Percentiles rank a stretch among this genome's conserved stretches.
phyloP scores from a whole-genome alignment of 1,140 invertebrate genomes.

The Drosophila virilis region DNA sequence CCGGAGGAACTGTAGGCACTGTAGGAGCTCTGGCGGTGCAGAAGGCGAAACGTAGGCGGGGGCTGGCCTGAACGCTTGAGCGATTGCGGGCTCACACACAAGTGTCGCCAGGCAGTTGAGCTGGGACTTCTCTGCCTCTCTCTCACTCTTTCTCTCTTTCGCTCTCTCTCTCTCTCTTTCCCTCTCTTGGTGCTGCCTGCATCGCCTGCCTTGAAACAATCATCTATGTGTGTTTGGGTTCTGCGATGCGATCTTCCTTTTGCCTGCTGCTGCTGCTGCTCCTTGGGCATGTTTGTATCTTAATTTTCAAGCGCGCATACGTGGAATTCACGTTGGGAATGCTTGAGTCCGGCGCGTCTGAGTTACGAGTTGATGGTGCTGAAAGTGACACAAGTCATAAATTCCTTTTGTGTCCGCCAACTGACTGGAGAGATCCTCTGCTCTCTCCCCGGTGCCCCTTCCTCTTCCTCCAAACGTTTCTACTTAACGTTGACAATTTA shows the following conservation, averaged over 20 bases:
- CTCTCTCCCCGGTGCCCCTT: neutral
- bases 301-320: conserved; percentile 80
- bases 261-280: conserved; percentile 52
- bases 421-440: neutral
- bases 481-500: conserved; percentile 61
- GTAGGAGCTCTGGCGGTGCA: conserved; percentile 2
- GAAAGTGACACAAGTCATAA: conserved; percentile 84
- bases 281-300: conserved; percentile 79
- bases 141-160: neutral
- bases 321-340: conserved; percentile 64
- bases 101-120: conserved; percentile 39
- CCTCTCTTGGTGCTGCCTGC: conserved; percentile 4
- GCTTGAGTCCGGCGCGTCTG: conserved; percentile 58
- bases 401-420: conserved; percentile 68
- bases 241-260: conserved; percentile 57
- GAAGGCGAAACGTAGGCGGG: conserved; percentile 22
- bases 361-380: conserved; percentile 82
- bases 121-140: neutral
- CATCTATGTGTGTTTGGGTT: conserved; percentile 30
- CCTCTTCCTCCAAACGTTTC: neutral
- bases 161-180: neutral
- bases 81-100: conserved; percentile 55
- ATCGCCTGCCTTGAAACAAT: conserved; percentile 30
- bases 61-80: conserved; percentile 59
- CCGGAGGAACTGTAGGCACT: neutral